phyloP scores from a whole-genome alignment of 92 coral and sea anemone genomes.

The Palythoa grandiflora region DNA sequence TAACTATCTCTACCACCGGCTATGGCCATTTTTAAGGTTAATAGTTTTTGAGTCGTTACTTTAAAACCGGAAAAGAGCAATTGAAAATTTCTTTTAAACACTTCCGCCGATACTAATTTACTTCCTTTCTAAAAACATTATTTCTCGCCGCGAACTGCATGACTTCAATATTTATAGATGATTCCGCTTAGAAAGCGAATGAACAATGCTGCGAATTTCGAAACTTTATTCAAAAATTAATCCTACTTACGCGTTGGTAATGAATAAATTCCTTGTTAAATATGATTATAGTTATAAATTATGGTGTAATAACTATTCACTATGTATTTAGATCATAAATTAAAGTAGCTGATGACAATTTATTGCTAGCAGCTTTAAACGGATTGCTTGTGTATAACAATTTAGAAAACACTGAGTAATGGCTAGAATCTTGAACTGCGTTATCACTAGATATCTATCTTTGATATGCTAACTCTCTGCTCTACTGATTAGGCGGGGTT shows the following conservation, averaged over 20 bases:
- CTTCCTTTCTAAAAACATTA: not conserved
- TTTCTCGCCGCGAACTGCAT: not conserved
- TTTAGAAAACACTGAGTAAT: no score
- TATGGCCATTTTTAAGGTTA: not conserved
- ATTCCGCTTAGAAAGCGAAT: conserved; percentile 2
- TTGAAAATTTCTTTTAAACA: no score
- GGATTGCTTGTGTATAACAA: no score
- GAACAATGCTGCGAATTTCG: not conserved
- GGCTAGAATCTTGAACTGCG: no score
- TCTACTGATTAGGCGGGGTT: no score
- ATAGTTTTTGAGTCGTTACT: no score
- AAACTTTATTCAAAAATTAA: not conserved
- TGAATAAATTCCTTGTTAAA: not conserved
- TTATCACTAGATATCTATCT: no score
- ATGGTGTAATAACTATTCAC: not conserved
- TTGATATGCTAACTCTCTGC: no score
- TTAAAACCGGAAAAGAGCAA: no score
- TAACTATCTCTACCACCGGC: not conserved
- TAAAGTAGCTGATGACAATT: no score
- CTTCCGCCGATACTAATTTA: not conserved
- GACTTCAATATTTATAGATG: not conserved
- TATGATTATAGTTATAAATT: not conserved
- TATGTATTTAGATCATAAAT: not conserved
- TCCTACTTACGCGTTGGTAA: not conserved
- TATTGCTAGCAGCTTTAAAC: no score